phyloP scores from a whole-genome alignment of 2,888 invertebrate genomes.

The Zaprionus obscuricornis region DNA sequence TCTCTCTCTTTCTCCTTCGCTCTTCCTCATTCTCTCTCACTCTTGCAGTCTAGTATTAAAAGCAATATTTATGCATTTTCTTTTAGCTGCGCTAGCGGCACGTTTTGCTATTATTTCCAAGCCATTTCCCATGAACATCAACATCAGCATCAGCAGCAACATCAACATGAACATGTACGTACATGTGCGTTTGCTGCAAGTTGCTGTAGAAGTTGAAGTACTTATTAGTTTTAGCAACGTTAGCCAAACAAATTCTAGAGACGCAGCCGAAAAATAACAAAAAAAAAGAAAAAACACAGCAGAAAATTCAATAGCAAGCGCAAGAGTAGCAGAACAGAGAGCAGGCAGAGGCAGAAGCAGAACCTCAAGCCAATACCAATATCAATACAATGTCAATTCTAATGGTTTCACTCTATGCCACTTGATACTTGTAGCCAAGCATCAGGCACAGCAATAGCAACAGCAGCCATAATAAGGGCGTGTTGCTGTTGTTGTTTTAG shows the following conservation, averaged over 20 bases:
- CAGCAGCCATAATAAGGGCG: conserved; percentile 48
- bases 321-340: too few relatives aligned
- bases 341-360: too few relatives aligned
- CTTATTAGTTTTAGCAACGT: conserved; percentile 52
- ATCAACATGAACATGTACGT: conserved; percentile 12
- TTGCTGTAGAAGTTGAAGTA: conserved; percentile 28
- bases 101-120: conserved; percentile 76
- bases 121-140: conserved; percentile 78
- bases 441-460: conserved; percentile 17
- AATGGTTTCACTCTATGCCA: conserved; percentile 36
- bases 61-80: conserved; percentile 75
- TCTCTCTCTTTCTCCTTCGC: neutral
- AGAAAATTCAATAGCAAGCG: conserved; percentile 3
- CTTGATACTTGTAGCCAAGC: conserved; percentile 56
- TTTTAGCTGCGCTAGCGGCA: conserved; percentile 48
- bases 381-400: conserved; percentile 33
- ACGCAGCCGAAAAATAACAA: conserved; percentile 22
- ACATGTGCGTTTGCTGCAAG: conserved; percentile 42
- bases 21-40: conserved; percentile 13
- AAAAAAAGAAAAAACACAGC: conserved; percentile 1
- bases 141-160: too few relatives aligned
- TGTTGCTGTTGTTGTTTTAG: conserved; percentile 47
- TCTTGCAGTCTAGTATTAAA: conserved; percentile 55
- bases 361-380: conserved; percentile 28
- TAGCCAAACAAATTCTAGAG: conserved; percentile 1